phyloP scores from a whole-genome alignment of 2,113 vertebrate genomes.

The Narcine bancroftii region DNA sequence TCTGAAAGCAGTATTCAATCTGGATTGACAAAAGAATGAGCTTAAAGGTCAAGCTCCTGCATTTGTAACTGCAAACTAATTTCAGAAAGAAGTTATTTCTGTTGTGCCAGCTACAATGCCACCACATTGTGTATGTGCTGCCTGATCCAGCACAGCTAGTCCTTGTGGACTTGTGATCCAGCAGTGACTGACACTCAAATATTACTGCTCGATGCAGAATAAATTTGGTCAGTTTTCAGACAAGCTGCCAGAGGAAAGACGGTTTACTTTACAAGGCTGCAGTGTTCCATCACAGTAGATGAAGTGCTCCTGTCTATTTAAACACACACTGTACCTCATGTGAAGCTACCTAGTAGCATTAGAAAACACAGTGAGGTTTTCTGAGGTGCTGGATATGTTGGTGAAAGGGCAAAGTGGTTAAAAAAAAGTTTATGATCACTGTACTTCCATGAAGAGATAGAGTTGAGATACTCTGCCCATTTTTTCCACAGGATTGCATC shows the following conservation, averaged over 20 bases:
- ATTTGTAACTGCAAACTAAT: neutral
- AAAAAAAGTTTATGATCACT: neutral
- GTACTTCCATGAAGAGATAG: neutral
- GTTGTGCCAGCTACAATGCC: neutral
- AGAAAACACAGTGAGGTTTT: neutral
- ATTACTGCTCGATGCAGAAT: neutral
- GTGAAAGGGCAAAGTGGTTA: neutral
- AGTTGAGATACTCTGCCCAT: neutral
- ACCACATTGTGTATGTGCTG: neutral
- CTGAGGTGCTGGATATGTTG: neutral
- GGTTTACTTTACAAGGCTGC: constrained; percentile 26
- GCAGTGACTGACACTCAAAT: constrained; percentile 10
- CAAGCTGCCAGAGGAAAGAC: constrained; percentile 25
- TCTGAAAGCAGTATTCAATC: neutral
- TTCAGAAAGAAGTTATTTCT: neutral
- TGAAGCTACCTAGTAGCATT: neutral
- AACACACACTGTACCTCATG: neutral
- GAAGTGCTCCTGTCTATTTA: neutral
- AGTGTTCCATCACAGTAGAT: constrained; percentile 27
- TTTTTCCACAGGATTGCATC: neutral
- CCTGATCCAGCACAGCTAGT: neutral
- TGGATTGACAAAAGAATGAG: neutral
- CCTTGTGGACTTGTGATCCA: neutral
- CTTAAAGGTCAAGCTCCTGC: neutral
- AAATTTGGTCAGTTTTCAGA: constrained; percentile 34